These are phyloP conservation scores for Tortricodes alternella DNA, from an alignment of 2,888 invertebrate species.

Conservation along the genomic window DNA sequence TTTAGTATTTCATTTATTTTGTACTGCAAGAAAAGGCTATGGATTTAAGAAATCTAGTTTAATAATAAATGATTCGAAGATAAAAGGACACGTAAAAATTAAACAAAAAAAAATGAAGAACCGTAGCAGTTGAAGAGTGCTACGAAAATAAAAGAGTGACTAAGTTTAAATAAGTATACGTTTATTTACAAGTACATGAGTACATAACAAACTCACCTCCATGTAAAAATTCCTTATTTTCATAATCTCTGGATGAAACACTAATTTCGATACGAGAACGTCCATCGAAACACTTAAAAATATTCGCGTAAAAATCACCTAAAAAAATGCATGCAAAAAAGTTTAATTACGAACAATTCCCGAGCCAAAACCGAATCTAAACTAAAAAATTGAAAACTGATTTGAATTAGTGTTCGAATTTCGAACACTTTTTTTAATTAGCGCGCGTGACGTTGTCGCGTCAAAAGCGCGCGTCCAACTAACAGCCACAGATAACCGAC, in stretches of 20 bases:
- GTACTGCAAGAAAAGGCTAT: neutral
- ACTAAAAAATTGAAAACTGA: neutral
- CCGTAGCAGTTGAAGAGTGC: conserved; percentile 14
- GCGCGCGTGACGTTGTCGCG: conserved; percentile 61
- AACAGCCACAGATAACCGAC: conserved; percentile 62
- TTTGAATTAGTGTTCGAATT: conserved; percentile 32
- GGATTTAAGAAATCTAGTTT: neutral
- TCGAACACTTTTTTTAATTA: conserved; percentile 35
- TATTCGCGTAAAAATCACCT: conserved; percentile 7
- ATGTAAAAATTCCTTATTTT: conserved; percentile 74
- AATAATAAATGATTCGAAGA: neutral
- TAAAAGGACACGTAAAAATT: neutral
- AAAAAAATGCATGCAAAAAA: neutral
- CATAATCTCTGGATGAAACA: conserved; percentile 62
- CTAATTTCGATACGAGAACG: conserved; percentile 42
- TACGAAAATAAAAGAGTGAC: conserved; percentile 14
- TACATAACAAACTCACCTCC: conserved; percentile 61
- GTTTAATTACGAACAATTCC: neutral
- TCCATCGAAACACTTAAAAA: conserved; percentile 39
- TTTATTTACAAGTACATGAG: no score
- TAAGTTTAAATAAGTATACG: conserved; percentile 10
- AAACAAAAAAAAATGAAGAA: conserved; percentile 5
- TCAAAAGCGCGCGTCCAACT: conserved; percentile 76
- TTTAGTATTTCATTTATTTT: neutral
- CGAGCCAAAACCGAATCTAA: neutral